Evolutionary conservation across 2,888 invertebrate species (phyloP).

Genomic region (Pediacus dermestoides): DNA sequence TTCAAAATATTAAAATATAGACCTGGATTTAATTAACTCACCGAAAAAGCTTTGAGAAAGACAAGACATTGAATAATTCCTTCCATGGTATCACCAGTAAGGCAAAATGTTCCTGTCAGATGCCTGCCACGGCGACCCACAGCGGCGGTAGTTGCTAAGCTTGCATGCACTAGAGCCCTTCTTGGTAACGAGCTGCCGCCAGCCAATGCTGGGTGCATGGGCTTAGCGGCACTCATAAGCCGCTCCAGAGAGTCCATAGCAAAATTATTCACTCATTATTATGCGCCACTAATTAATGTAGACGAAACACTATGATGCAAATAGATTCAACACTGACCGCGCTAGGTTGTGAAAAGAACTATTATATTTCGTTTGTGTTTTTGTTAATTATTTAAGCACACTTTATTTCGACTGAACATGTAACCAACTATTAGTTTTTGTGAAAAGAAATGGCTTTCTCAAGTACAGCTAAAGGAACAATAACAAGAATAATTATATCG

Average conservation of each 20-base stretch:
- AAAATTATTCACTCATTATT: slow-evolving; percentile 6
- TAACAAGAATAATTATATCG: too few species aligned
- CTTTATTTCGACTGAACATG: too few species aligned
- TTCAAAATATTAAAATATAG: slow-evolving; percentile 1
- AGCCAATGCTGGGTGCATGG: slow-evolving; percentile 60
- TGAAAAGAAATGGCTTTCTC: too few species aligned
- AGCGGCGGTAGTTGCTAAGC: slow-evolving; percentile 66
- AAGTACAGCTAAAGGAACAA: too few species aligned
- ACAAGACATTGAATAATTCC: slow-evolving; percentile 90
- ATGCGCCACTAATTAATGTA: slow-evolving; percentile 1
- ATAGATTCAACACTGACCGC: too few species aligned
- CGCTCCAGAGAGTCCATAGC: slow-evolving; percentile 79
- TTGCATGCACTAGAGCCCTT: slow-evolving; percentile 75
- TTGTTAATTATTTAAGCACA: too few species aligned
- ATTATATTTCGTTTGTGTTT: too few species aligned
- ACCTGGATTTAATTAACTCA: slow-evolving; percentile 63
- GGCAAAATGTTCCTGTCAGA: slow-evolving; percentile 82
- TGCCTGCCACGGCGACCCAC: slow-evolving; percentile 77
- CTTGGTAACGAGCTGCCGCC: slow-evolving; percentile 57
- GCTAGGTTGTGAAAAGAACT: too few species aligned
- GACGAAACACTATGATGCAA: too few species aligned
- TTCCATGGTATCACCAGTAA: slow-evolving; percentile 90
- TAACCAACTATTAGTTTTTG: background rate
- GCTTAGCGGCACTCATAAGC: slow-evolving; percentile 69
- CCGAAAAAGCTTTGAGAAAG: slow-evolving; percentile 90